phyloP scores from a whole-genome alignment of 2,113 vertebrate species.

The Lophura nycthemera region DNA sequence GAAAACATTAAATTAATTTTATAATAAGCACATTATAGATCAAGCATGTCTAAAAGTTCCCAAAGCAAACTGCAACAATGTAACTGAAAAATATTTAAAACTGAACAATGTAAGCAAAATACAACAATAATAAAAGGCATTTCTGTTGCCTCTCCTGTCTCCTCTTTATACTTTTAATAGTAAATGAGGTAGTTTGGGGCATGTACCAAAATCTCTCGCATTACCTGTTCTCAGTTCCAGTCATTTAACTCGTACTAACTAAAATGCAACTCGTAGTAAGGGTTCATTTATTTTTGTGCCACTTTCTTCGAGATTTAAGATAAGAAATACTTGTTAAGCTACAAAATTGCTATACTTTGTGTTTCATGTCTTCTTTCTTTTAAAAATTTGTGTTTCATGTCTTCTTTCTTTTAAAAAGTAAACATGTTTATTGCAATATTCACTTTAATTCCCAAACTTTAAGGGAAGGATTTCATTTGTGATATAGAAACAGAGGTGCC shows the following conservation, averaged over 20 bases:
- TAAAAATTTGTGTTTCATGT: not conserved
- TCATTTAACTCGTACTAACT: not conserved
- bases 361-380: not conserved
- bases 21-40: constrained; percentile 46
- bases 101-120: constrained; percentile 22
- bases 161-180: not conserved
- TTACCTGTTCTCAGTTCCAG: not conserved
- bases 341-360: not conserved
- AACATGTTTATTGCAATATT: not conserved
- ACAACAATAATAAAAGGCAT: constrained; percentile 7
- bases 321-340: not conserved
- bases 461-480: not conserved
- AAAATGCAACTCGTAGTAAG: not conserved
- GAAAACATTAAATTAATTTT: constrained; percentile 72
- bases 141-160: not conserved
- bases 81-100: constrained; percentile 45
- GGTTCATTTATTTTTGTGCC: not conserved
- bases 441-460: not conserved
- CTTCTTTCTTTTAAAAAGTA: not conserved
- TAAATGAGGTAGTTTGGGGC: not conserved
- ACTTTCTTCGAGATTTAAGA: not conserved
- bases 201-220: not conserved
- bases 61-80: constrained; percentile 43
- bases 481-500: not conserved
- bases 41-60: constrained; percentile 62